Evolutionary conservation across 1,140 invertebrate species (phyloP), one percentile per base, ranked within the genome.

Genomic region (Lepidotrigona ventralis): DNA sequence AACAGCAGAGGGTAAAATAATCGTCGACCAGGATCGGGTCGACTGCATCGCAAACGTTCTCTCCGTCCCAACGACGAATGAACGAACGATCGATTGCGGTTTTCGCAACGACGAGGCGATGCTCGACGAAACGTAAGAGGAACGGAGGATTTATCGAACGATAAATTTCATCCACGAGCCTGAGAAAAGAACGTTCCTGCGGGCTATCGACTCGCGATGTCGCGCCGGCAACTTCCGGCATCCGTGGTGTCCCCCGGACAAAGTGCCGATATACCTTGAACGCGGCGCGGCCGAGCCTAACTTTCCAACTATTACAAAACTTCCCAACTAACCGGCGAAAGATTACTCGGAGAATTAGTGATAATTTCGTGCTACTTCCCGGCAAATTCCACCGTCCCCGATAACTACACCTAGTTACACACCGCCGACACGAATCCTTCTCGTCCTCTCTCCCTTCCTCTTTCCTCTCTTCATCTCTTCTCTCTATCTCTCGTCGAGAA

Each of bases 271-370:
- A 79, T 39, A 46, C 39, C 77, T 46, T 19, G 23, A 23, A 46
- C 26, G 54, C 56, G 23, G 68, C 6, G 19, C 23, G 29, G 39
- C 39, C 58, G 58, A 56, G 81, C 23, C 76, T 54, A 83, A 83
- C 75, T 83, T 79, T 79, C 75, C 12, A 83, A 83, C 81, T 79
- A 83, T 79, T 83, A 64, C 81, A 83, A 83, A 83, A 83, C 75
- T 83, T 83, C 33, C 75, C 23, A 71, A 79, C 66, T 79, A 83
- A 77, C 66, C 66, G 68, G 56, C 66, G 81, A 83, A 83, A 83
- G 81, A 83, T 83, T 83, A 83, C 58, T 68, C 81, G 68, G 77
- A 46, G 69, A 83, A 83, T 83, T 83, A 79, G 76, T 73, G 82
- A 83, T 79, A 79, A 83, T 83, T 79, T 83, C 82, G 56, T 73